Conservation (phyloP, 2,888 invertebrate species). For the Thyatira batis region DNA sequence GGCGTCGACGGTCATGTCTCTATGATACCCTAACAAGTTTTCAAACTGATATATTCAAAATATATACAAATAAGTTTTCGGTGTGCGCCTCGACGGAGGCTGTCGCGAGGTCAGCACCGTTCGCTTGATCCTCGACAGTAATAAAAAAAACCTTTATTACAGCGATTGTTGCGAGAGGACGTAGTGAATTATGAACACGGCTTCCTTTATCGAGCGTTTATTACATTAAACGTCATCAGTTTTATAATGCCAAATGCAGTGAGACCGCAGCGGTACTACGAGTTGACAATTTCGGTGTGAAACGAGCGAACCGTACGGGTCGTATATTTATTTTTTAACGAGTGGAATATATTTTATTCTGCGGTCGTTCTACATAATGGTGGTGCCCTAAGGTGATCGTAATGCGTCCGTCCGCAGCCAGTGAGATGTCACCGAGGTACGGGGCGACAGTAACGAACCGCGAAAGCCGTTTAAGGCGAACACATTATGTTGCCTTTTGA, state of each 20-base stretch:
- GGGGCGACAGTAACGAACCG: conserved; percentile 74
- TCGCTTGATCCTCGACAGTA: conserved; percentile 39
- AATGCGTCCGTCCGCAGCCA: conserved; percentile 56
- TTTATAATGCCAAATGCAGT: conserved; percentile 52
- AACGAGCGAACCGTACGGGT: conserved; percentile 27
- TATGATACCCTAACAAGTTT: conserved; percentile 43
- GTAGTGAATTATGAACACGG: conserved; percentile 52
- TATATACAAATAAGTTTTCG: conserved; percentile 56
- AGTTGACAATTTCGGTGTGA: conserved; percentile 34
- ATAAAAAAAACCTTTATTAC: conserved; percentile 50
- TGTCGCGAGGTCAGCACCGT: conserved; percentile 50
- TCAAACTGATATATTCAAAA: conserved; percentile 48
- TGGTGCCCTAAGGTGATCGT: conserved; percentile 43
- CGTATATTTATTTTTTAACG: conserved; percentile 51
- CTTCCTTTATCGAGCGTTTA: conserved; percentile 55
- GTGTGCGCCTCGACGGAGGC: conserved; percentile 30
- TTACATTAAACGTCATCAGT: conserved; percentile 44
- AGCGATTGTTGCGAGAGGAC: conserved; percentile 49
- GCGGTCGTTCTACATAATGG: conserved; percentile 47
- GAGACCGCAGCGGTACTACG: conserved; percentile 18
- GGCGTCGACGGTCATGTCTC: conserved; percentile 1
- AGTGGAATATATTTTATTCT: conserved; percentile 47
- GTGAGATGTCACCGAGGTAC: conserved; percentile 66
- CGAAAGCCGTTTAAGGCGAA: conserved; percentile 64
- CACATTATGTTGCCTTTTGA: conserved; percentile 76